Percentiles rank a stretch among this genome's conserved stretches.
Conservation (phyloP, 2,797 vertebrate species). For the Eutrigla gurnardus region DNA sequence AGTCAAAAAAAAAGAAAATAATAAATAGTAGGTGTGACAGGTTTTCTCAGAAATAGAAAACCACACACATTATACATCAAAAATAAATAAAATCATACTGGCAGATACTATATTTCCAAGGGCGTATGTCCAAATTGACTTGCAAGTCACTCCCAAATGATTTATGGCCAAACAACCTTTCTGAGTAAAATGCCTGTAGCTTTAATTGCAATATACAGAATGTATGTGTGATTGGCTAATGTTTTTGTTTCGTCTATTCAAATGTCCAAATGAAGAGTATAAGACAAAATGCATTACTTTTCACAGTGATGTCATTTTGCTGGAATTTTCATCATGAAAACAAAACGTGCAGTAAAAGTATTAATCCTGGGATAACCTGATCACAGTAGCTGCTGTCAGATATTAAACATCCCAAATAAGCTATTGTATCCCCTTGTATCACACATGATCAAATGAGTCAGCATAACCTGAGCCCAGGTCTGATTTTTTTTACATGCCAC, state of each 20-base stretch:
- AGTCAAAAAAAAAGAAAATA: neutral
- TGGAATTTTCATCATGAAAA: neutral
- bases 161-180: neutral
- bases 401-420: constrained; percentile 23
- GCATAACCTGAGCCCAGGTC: constrained; percentile 48
- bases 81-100: neutral
- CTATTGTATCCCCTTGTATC: constrained; percentile 26
- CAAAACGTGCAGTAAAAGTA: constrained; percentile 2
- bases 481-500: constrained; percentile 70
- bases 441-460: constrained; percentile 60
- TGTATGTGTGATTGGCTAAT: neutral
- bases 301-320: neutral
- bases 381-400: constrained; percentile 5
- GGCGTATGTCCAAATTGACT: neutral
- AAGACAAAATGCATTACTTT: neutral
- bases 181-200: neutral
- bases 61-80: neutral
- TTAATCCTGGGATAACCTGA: constrained; percentile 11
- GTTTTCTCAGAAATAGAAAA: neutral
- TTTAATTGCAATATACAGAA: neutral
- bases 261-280: neutral
- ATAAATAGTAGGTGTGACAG: neutral
- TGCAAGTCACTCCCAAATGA: neutral
- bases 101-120: neutral
- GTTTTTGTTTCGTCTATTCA: neutral